phyloP scores from a whole-genome alignment of 2,113 vertebrate species.

The Equus quagga region DNA sequence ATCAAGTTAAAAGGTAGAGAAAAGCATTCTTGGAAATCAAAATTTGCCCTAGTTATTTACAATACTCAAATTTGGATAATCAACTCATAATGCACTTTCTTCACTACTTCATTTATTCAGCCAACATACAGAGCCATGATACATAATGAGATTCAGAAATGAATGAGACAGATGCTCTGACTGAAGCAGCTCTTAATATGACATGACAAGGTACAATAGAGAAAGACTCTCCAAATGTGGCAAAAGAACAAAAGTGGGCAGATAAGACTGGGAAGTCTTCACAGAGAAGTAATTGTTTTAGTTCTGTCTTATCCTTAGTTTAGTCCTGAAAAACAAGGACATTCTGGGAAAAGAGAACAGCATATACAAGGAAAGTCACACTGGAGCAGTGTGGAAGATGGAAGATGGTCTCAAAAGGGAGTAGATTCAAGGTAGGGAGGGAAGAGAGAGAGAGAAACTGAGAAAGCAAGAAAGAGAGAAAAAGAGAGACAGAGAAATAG shows the following conservation, averaged over 20 bases:
- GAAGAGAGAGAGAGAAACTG: background rate
- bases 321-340: background rate
- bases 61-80: conserved; percentile 10
- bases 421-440: no score
- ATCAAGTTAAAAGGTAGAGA: background rate
- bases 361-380: background rate
- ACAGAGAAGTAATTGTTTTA: background rate
- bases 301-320: background rate
- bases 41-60: background rate
- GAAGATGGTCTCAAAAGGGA: background rate
- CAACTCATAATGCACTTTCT: background rate
- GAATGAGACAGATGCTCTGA: background rate
- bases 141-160: background rate
- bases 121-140: background rate
- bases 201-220: background rate
- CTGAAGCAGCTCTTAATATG: background rate
- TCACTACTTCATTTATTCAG: background rate
- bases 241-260: no score
- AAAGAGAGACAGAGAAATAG: no score
- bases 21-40: conserved; percentile 18
- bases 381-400: background rate
- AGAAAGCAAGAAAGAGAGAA: no score
- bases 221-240: background rate
- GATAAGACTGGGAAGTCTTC: background rate
- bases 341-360: background rate